These are phyloP conservation scores for Actenoides lindsayi DNA, from an alignment of 2,113 vertebrate species.

Conservation along the genomic window DNA sequence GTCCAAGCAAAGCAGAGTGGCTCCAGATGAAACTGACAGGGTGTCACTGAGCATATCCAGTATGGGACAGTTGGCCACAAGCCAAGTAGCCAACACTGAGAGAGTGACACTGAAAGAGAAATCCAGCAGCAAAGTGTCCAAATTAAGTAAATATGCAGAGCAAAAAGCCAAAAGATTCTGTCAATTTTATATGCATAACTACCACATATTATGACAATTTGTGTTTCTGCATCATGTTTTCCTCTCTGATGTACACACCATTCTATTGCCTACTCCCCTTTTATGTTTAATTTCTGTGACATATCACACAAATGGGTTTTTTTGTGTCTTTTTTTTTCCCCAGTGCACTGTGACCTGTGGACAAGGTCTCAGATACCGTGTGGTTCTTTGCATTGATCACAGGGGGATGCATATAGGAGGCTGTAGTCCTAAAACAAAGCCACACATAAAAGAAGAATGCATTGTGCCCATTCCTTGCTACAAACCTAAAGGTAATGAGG, in stretches of 20 bases:
- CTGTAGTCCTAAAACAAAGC: conserved; percentile 92
- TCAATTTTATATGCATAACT: neutral
- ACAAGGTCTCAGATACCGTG: conserved; percentile 93
- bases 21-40: neutral
- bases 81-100: neutral
- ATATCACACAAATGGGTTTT: neutral
- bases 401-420: conserved; percentile 93
- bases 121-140: neutral
- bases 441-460: conserved; percentile 97
- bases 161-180: neutral
- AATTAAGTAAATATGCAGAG: neutral
- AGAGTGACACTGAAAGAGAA: neutral
- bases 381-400: conserved; percentile 95
- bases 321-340: neutral
- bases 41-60: neutral
- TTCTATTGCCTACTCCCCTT: neutral
- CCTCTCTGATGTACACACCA: neutral
- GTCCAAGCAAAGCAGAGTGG: neutral
- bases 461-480: conserved; percentile 91
- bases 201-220: neutral
- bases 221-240: neutral
- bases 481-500: conserved; percentile 86
- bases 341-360: conserved; percentile 98
- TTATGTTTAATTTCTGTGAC: neutral
- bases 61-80: neutral